These are phyloP conservation scores for Hypsibius dujardini DNA, from an alignment of 1,140 invertebrate species.

Conservation along the genomic window DNA sequence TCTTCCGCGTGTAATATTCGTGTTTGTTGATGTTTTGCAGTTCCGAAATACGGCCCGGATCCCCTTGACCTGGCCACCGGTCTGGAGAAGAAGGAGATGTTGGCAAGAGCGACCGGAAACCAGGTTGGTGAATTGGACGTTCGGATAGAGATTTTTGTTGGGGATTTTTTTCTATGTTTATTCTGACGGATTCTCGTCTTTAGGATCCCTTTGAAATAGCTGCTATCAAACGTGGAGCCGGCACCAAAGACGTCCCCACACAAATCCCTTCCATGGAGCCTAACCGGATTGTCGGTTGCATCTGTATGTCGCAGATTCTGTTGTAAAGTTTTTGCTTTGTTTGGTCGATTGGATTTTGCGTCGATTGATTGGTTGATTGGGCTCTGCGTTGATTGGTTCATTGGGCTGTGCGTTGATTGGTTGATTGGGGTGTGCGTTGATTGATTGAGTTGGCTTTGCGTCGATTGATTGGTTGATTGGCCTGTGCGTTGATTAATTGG, in stretches of 20 bases:
- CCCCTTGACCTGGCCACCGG: conserved; percentile 80
- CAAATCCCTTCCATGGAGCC: conserved; percentile 71
- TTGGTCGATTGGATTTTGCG: too few species aligned
- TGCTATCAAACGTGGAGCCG: conserved; percentile 53
- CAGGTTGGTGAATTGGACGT: conserved; percentile 40
- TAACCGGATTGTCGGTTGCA: conserved; percentile 74
- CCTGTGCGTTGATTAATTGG: too few species aligned
- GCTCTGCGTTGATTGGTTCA: too few species aligned
- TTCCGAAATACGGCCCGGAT: conserved; percentile 39
- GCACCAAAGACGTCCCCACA: conserved; percentile 68
- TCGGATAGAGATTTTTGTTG: too few species aligned
- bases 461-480: too few species aligned
- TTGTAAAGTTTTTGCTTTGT: too few species aligned
- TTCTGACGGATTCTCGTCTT: conserved; percentile 25
- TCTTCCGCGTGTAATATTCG: not conserved
- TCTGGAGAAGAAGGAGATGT: conserved; percentile 66
- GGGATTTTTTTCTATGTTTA: too few species aligned
- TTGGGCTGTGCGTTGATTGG: too few species aligned
- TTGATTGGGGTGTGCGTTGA: too few species aligned
- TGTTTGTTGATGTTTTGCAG: not conserved
- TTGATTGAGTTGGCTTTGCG: too few species aligned
- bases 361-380: too few species aligned
- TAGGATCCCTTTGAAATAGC: conserved; percentile 73
- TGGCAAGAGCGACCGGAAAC: conserved; percentile 64
- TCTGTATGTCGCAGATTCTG: conserved; percentile 44